phyloP scores from a whole-genome alignment of 2,113 vertebrate genomes.

The Pteronura brasiliensis region DNA sequence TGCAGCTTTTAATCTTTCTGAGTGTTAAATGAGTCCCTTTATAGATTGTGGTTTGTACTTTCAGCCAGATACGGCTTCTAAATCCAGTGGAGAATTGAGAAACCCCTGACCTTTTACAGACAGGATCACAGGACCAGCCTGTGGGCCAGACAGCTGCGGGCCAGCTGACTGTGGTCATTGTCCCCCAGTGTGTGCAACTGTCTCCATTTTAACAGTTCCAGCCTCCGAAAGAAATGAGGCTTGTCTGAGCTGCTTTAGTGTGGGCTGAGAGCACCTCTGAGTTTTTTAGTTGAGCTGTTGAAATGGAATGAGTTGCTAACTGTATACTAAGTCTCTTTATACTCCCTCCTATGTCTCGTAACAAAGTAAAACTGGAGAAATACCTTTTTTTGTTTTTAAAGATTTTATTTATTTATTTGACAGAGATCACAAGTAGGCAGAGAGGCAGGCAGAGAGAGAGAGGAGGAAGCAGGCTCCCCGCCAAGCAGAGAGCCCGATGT shows the following conservation, averaged over 20 bases:
- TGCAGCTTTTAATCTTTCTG: slow-evolving; percentile 63
- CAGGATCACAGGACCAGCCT: slow-evolving; percentile 65
- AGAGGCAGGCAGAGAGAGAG: too few species aligned
- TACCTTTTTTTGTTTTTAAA: too few species aligned
- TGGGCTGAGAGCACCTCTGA: neutral
- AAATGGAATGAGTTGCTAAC: neutral
- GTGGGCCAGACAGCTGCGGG: slow-evolving; percentile 73
- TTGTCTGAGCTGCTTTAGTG: neutral
- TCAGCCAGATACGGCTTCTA: neutral
- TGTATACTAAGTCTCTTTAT: neutral
- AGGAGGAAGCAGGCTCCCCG: too few species aligned
- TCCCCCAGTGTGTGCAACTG: slow-evolving; percentile 47
- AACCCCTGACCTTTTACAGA: slow-evolving; percentile 73
- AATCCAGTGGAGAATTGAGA: slow-evolving; percentile 57
- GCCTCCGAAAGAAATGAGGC: slow-evolving; percentile 6
- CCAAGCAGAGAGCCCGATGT: too few species aligned
- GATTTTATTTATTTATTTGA: too few species aligned
- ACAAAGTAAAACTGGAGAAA: slow-evolving; percentile 25
- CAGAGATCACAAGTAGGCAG: too few species aligned
- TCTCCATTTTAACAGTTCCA: slow-evolving; percentile 52
- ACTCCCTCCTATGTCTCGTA: neutral
- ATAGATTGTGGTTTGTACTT: slow-evolving; percentile 31
- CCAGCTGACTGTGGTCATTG: slow-evolving; percentile 73
- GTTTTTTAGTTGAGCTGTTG: neutral
- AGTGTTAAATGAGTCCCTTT: neutral